Base-by-base conservation (phyloP, 2,888 invertebrate species). In the Chymomyza amoena region DNA sequence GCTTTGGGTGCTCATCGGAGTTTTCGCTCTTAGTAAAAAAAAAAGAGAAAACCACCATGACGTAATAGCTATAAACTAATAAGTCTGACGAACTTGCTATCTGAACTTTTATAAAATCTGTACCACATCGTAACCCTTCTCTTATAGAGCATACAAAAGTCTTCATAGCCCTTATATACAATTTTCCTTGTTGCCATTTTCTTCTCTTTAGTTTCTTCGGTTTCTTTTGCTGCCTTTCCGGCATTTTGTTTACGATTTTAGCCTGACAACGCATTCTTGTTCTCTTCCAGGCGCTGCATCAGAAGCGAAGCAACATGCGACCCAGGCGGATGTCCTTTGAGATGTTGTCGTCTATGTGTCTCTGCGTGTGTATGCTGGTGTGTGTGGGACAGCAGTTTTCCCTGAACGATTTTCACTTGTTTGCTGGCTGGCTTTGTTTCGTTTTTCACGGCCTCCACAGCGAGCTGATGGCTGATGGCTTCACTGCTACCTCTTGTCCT, bases 401-500 rank as follows among this genome's bases (percentile, higher is more conserved):
- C 83, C 81, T 79, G 83, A 83, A 87, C 85, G 87, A 83, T 83
- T 83, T 87, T 82, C 83, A 85, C 83, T 87, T 85, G 79, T 77
- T 87, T 45, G 68, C 52, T 39, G 61, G 2, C 61, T 36, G 32
- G 32, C 36, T 60, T 64, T 61, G 9, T 61, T 28, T 18, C 18
- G 15, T 16, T n/a, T 60, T 62, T 15, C 63, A 39, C 65, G 28
- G 28, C 57, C 15, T 59, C 25, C 13, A 6, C 59, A 59, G 52
- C 2, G 36, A 61, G 32, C 32, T 4, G 28, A 28, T 3, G 6
- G 7, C 54, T 50, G 52, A 9, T 63, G 62, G 39, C 39, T 60
- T 18, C 1, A 20, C 50, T 50, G 28, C 56, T 54, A 13, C 39
- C 62, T 61, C 69, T 52, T 64, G 64, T 70, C 65, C 67, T 65